Percentiles rank a stretch among this genome's conserved stretches.
phyloP scores from a whole-genome alignment of 2,797 vertebrate genomes.

The Pseudomugil gertrudae region DNA sequence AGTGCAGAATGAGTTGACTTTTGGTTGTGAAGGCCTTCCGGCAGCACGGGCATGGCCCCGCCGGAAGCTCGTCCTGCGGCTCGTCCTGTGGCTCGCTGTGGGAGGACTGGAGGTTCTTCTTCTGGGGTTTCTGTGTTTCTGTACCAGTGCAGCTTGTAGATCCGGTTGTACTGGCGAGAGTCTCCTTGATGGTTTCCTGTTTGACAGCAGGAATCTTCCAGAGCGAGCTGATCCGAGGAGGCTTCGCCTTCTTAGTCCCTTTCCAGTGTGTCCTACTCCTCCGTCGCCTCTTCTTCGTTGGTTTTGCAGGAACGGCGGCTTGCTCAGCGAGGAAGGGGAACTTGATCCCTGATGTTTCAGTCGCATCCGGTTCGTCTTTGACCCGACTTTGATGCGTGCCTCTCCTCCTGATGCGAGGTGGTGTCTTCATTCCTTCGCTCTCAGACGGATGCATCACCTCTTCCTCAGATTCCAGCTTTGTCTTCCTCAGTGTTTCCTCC shows the following conservation, averaged over 20 bases:
- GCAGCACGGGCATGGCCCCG: slow-evolving; percentile 55
- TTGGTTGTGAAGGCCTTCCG: slow-evolving; percentile 33
- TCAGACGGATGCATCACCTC: too few relatives aligned
- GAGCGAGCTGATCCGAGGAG: background rate
- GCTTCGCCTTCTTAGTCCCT: slow-evolving; percentile 15
- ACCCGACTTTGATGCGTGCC: background rate
- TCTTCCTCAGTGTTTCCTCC: background rate
- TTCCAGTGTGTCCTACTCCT: slow-evolving; percentile 10
- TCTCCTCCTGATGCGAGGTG: background rate
- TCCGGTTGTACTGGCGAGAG: too few relatives aligned
- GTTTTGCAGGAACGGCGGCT: background rate
- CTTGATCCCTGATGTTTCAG: background rate
- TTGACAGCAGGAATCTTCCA: too few relatives aligned
- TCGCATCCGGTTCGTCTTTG: background rate
- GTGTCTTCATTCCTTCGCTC: background rate
- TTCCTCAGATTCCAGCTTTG: background rate
- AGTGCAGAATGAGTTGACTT: slow-evolving; percentile 49
- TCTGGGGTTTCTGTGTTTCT: background rate
- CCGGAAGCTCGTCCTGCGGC: slow-evolving; percentile 24
- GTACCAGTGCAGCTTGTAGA: background rate
- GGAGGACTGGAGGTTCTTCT: slow-evolving; percentile 38
- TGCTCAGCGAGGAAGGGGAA: background rate
- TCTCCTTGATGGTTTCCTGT: background rate
- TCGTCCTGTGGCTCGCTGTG: slow-evolving; percentile 48
- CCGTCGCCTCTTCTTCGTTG: background rate